A percentile compares a stretch with the other conserved stretches of the same genome.
These are phyloP conservation scores for Leucozona laternaria DNA, from an alignment of 2,888 invertebrate species.

Conservation along the genomic window DNA sequence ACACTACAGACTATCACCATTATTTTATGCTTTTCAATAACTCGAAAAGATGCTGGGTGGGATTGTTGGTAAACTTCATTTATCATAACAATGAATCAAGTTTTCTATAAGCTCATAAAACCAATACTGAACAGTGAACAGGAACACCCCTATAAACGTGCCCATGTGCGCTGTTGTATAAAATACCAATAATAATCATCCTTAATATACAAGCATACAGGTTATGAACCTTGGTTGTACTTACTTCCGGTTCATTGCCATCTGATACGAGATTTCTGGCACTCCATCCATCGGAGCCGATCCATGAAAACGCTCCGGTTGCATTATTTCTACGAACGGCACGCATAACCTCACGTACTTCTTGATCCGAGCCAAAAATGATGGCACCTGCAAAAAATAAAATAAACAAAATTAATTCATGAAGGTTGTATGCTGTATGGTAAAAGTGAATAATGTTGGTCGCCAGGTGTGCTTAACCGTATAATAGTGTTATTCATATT, in stretches of 20 bases:
- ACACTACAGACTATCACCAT: slow-evolving; percentile 12
- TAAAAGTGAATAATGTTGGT: neutral
- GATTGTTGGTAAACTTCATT: slow-evolving; percentile 41
- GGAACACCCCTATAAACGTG: slow-evolving; percentile 1
- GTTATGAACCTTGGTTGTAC: slow-evolving; percentile 75
- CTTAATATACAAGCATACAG: neutral
- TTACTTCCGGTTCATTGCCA: slow-evolving; percentile 92
- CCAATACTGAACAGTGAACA: neutral
- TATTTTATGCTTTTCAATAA: slow-evolving; percentile 46
- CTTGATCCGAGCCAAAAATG: slow-evolving; percentile 98
- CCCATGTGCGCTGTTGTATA: slow-evolving; percentile 41
- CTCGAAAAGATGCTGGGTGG: neutral
- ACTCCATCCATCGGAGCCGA: slow-evolving; percentile 98
- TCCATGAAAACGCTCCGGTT: slow-evolving; percentile 96
- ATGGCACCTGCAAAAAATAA: slow-evolving; percentile 89
- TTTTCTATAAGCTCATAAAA: slow-evolving; percentile 47
- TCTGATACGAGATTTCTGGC: slow-evolving; percentile 93
- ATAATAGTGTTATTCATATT: neutral
- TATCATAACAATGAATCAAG: slow-evolving; percentile 58
- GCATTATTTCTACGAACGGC: slow-evolving; percentile 94
- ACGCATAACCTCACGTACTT: slow-evolving; percentile 97
- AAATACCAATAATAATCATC: slow-evolving; percentile 1
- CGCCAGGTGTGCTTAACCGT: neutral
- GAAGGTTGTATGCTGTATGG: neutral
- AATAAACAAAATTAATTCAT: slow-evolving; percentile 1